Base-by-base conservation (phyloP, 2,888 invertebrate species). In the Lamellibrachia columna region DNA sequence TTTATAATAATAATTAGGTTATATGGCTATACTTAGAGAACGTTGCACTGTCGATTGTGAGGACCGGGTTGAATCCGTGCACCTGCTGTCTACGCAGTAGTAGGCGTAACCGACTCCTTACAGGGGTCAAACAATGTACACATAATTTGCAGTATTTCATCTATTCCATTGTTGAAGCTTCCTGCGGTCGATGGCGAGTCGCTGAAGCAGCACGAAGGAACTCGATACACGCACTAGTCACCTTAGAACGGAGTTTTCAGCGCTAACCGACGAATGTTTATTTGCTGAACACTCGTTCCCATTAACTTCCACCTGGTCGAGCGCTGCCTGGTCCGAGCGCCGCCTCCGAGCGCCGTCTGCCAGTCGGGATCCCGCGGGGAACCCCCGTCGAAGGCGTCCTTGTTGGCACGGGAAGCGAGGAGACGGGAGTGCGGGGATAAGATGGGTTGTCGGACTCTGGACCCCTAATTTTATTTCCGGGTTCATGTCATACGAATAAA, bases 231-330 rank as follows among this genome's bases (percentile, higher is more conserved):
- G 22, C 22, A 15, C 75, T 75, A 22, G 75, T 75, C 75, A 75
- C 75, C 75, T 75, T 22, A 22, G 75, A 15, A 75, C 75, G 0
- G 75, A 75, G 75, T 22, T 75, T 15, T 75, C 75, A n/a, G n/a
- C n/a, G 75, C 75, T 75, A 75, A 75, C 75, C 22, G 15, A n/a
- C 75, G 40, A 22, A 22, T 75, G 75, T 75, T 75, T 75, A 22
- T 75, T 75, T 75, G 15, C 75, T 15, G n/a, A 75, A 6, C 75
- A 75, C 75, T 75, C 75, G 75, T 75, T 6, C 22, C 75, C 75
- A 75, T 75, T 75, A 75, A 15, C 75, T 75, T 75, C 75, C 75
- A 75, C 75, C n/a, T 75, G 75, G 75, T 75, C 75, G 75, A 22
- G 6, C 75, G 22, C 75, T 15, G 75, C 22, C 2, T 75, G 75